Evolutionary conservation across 2,113 vertebrate species (phyloP).

Genomic region (Syngnathus typhle): DNA sequence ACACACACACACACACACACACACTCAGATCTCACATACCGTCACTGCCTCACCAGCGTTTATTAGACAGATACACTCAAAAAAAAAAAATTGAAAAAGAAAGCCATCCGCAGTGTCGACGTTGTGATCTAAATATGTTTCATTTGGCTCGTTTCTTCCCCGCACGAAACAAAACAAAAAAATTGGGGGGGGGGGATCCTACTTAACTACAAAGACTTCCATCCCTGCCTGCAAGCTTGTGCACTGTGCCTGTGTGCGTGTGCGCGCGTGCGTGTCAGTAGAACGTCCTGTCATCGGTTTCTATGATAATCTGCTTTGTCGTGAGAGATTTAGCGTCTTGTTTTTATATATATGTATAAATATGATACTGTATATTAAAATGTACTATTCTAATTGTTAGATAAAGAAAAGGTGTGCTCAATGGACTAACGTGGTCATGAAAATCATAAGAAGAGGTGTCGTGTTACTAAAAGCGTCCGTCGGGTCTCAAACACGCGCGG

Average conservation of each 20-base stretch:
- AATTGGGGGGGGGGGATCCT: constrained; percentile 54
- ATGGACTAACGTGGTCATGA: constrained; percentile 64
- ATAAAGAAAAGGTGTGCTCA: constrained; percentile 64
- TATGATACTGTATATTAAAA: constrained; percentile 32
- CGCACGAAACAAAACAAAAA: constrained; percentile 22
- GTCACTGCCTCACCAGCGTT: constrained; percentile 33
- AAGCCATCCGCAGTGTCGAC: neutral
- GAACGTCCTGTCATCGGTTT: constrained; percentile 88
- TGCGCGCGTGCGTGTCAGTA: constrained; percentile 70
- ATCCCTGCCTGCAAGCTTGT: constrained; percentile 95
- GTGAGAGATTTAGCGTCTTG: constrained; percentile 85
- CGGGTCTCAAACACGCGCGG: neutral
- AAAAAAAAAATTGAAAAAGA: neutral
- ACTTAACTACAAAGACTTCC: constrained; percentile 56
- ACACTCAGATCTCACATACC: neutral
- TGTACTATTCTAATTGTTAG: constrained; percentile 57
- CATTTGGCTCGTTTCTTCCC: constrained; percentile 18
- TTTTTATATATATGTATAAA: constrained; percentile 60
- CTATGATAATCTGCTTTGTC: constrained; percentile 86
- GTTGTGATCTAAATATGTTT: neutral
- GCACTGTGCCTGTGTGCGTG: constrained; percentile 95
- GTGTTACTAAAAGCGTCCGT: constrained; percentile 44
- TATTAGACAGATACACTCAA: neutral
- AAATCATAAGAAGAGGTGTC: constrained; percentile 59
- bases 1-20: neutral